phyloP scores from a whole-genome alignment of 2,888 invertebrate species.

The Melanophora roralis region DNA sequence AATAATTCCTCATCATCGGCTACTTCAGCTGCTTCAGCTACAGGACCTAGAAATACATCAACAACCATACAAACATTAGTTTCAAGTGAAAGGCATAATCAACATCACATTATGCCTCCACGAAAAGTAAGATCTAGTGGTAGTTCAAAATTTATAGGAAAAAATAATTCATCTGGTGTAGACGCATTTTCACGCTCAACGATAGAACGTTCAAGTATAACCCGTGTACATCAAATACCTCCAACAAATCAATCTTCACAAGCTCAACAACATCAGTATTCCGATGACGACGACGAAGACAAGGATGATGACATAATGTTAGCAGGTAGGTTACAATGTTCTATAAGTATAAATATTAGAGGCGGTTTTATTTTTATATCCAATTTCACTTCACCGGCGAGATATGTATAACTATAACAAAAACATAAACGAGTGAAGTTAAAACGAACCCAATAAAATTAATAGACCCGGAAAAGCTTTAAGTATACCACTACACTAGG shows the following conservation, averaged over 20 bases:
- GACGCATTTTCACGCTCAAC: conserved; percentile 53
- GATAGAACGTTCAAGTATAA: conserved; percentile 40
- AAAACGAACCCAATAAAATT: too few species aligned
- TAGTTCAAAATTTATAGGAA: conserved; percentile 36
- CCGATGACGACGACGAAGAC: conserved; percentile 62
- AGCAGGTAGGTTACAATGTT: too few species aligned
- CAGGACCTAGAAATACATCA: conserved; percentile 63
- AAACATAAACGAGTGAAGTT: too few species aligned
- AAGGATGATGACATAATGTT: conserved; percentile 70
- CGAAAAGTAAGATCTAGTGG: conserved; percentile 33
- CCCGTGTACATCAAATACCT: conserved; percentile 35
- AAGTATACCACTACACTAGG: too few species aligned
- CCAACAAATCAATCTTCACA: conserved; percentile 62
- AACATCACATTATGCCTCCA: conserved; percentile 40
- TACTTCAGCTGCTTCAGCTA: conserved; percentile 58
- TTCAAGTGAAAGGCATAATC: conserved; percentile 58
- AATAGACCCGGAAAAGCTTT: too few species aligned
- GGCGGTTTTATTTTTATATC: too few species aligned
- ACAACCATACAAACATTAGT: conserved; percentile 61
- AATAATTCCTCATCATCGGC: conserved; percentile 61
- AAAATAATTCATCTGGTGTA: conserved; percentile 51
- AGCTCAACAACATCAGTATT: conserved; percentile 65
- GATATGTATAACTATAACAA: too few species aligned
- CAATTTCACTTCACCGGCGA: too few species aligned
- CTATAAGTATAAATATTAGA: too few species aligned